These are phyloP conservation scores for Jaculus jaculus DNA, from an alignment of 2,113 vertebrate genomes.

Conservation along the genomic window DNA sequence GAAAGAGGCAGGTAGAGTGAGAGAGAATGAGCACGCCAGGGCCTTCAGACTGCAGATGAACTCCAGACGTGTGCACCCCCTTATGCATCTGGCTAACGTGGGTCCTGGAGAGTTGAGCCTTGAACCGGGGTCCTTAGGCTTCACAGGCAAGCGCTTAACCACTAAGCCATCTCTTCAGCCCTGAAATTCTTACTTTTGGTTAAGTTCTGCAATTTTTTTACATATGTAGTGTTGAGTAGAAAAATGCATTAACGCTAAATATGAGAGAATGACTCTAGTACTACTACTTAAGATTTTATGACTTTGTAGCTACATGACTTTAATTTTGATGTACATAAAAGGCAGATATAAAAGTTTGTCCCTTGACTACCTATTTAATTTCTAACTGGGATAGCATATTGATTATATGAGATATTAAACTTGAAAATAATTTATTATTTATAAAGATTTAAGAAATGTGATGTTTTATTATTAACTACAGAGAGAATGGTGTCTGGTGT, in stretches of 20 bases:
- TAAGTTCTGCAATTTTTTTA: slow-evolving; percentile 3
- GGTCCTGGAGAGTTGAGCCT: no score
- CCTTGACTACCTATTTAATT: neutral
- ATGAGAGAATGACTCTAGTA: neutral
- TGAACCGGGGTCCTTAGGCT: no score
- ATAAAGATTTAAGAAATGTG: slow-evolving; percentile 1
- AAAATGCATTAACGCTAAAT: neutral
- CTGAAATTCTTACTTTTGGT: neutral
- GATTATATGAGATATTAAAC: slow-evolving; percentile 10
- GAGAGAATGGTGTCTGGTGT: neutral
- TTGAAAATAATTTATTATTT: slow-evolving; percentile 38
- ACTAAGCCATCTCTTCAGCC: no score
- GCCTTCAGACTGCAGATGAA: no score
- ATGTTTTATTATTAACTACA: slow-evolving; percentile 35
- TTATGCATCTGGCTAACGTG: no score
- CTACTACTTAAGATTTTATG: neutral
- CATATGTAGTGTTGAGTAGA: neutral
- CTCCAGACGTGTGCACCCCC: no score
- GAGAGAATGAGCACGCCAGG: no score
- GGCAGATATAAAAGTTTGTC: neutral
- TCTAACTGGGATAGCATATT: neutral
- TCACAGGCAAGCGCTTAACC: no score
- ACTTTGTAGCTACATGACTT: neutral
- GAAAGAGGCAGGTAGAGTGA: no score
- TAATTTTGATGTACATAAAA: neutral